Evolutionary conservation across 2,797 vertebrate genomes (phyloP).

Genomic region (Protosalanx chinensis): DNA sequence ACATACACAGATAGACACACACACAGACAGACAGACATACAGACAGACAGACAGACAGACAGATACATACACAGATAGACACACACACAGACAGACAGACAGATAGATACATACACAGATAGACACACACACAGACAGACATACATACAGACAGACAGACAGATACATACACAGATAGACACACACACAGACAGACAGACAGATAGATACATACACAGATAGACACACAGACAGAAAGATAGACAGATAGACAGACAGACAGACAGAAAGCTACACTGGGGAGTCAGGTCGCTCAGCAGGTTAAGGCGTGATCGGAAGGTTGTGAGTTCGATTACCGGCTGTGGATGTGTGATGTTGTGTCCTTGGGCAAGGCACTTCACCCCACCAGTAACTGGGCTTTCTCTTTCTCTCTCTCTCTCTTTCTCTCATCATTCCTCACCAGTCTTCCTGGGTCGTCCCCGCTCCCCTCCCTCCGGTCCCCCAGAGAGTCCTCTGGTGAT

Average conservation of each 20-base stretch:
- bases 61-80: no score
- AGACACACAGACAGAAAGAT: constrained; percentile 13
- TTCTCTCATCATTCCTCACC: neutral
- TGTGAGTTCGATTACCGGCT: no score
- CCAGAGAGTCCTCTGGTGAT: constrained; percentile 36
- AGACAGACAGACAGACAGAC: constrained; percentile 14
- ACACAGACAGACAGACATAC: constrained; percentile 7
- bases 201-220: constrained; percentile 21
- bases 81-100: constrained; percentile 35
- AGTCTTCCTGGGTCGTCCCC: constrained; percentile 29
- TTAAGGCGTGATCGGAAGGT: no score
- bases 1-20: constrained; percentile 2
- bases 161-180: constrained; percentile 9
- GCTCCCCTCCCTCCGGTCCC: constrained; percentile 19
- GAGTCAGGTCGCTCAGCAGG: no score
- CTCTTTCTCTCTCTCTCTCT: neutral
- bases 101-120: no score
- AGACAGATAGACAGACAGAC: neutral
- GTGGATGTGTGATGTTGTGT: no score
- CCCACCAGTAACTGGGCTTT: neutral
- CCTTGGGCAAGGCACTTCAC: no score
- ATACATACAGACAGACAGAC: constrained; percentile 45
- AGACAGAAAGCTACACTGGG: no score
- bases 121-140: constrained; percentile 46
- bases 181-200: constrained; percentile 14